Conservation (phyloP, 2,113 vertebrate genomes). For the Carassius carassius region DNA sequence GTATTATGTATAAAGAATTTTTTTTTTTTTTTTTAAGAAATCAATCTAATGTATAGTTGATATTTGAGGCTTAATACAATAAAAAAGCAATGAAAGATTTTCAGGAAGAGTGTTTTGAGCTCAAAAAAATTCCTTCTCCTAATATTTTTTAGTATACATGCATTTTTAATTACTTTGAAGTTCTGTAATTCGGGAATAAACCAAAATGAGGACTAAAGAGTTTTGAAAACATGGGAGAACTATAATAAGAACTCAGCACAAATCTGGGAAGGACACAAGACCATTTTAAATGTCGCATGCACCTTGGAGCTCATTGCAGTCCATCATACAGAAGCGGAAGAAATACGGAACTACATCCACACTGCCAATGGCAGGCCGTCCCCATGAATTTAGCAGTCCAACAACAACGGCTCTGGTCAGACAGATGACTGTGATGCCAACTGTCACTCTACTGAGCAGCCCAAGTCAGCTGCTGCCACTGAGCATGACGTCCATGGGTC, state of each 20-base stretch:
- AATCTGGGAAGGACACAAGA: neutral
- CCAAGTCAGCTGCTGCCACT: neutral
- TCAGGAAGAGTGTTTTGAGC: too few relatives aligned
- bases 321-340: neutral
- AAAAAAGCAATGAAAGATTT: too few relatives aligned
- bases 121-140: too few relatives aligned
- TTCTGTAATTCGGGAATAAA: neutral
- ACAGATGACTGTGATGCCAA: slow-evolving; percentile 8
- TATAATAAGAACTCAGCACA: neutral
- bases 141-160: too few relatives aligned
- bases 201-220: neutral
- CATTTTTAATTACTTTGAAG: too few relatives aligned
- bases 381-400: neutral
- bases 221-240: neutral
- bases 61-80: too few relatives aligned
- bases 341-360: slow-evolving; percentile 12
- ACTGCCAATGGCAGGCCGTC: slow-evolving; percentile 2
- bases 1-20: neutral
- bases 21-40: too few relatives aligned
- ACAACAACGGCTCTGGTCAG: neutral
- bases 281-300: neutral
- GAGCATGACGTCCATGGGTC: neutral
- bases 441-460: slow-evolving; percentile 1
- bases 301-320: neutral
- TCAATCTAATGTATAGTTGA: too few relatives aligned